Evolutionary conservation across 2,113 vertebrate genomes (phyloP), one percentile per base, ranked within the genome.

Genomic region (Pseudorasbora parva): DNA sequence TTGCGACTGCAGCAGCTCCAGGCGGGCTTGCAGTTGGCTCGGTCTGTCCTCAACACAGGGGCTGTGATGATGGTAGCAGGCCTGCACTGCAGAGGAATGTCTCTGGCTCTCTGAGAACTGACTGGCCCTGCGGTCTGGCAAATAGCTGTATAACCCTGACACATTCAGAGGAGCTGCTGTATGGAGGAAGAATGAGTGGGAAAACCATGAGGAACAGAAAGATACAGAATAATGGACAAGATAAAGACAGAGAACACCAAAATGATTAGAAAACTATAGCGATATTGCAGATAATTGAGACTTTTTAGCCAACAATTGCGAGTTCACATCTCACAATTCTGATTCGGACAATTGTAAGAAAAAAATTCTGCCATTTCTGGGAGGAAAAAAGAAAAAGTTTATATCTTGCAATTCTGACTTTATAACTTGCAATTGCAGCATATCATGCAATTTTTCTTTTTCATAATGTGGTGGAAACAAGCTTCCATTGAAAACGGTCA

Each of bases 1-100:
- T 89, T 99, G 98, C 2, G 94, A 93, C 91, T 99, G 97, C 82
- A 99, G 94, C 62, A 97, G 91, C 87, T 99, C 96, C 79, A 99
- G 92, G 72, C 97, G 94, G 82, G 95, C 93, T 85, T 97, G 96
- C 0, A 99, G 94, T 74, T 97, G 95, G 11, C 84, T 91, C 0
- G 96, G 91, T 80, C 95, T 91, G 68, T 87, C 87, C 84, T 95
- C 94, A 1, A 91, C 15, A 19, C 92, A 89, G 30, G 85, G 73
- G 1, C 86, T 57, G 49, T 64, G 81, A 0, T 89, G 87, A 49
- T 90, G 91, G 78, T 86, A 88, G n/a, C 86, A 37, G 9, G 84
- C 83, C 33, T 93, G 93, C n/a, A 91, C 92, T 9, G 94, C 87
- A 0, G 95, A 94, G 11, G 93, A 86, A 30, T 92, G 93, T 30